phyloP scores from a whole-genome alignment of 2,888 invertebrate species.

The Nipponacmea schrenckii region DNA sequence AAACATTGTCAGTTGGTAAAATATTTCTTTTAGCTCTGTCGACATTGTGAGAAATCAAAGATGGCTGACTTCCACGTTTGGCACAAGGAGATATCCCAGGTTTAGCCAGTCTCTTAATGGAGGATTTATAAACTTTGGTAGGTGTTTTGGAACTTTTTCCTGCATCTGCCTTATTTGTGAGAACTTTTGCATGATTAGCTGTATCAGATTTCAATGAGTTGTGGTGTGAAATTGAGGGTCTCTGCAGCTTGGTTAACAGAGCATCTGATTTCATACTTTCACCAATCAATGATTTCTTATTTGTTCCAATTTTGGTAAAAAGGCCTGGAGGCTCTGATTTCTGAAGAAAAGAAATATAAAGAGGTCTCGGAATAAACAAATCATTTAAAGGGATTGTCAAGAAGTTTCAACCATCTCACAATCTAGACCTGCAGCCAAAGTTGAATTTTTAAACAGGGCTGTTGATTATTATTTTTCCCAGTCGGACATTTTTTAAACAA shows the following conservation, averaged over 20 bases:
- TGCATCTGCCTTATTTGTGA: not conserved
- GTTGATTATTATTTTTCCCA: too few relatives aligned
- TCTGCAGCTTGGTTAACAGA: not conserved
- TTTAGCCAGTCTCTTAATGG: constrained; percentile 43
- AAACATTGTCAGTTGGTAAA: not conserved
- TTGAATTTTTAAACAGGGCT: too few relatives aligned
- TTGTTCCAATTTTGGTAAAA: not conserved
- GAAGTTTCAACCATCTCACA: too few relatives aligned
- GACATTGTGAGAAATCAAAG: not conserved
- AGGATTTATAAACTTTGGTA: constrained; percentile 27
- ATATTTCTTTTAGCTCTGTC: constrained; percentile 1
- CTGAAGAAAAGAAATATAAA: not conserved
- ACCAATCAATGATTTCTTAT: not conserved
- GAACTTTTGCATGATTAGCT: not conserved
- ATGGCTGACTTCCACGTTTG: constrained; percentile 30
- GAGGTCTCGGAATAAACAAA: too few relatives aligned
- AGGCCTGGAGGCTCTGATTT: not conserved
- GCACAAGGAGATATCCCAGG: constrained; percentile 42
- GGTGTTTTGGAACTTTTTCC: constrained; percentile 22
- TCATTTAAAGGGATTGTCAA: too few relatives aligned
- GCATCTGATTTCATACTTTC: not conserved
- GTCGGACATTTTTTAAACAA: too few relatives aligned
- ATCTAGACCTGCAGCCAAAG: too few relatives aligned
- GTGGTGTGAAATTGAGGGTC: not conserved
- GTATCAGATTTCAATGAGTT: not conserved